These are phyloP conservation scores for Synergus umbraculus DNA, from an alignment of 2,888 invertebrate genomes.

Conservation along the genomic window DNA sequence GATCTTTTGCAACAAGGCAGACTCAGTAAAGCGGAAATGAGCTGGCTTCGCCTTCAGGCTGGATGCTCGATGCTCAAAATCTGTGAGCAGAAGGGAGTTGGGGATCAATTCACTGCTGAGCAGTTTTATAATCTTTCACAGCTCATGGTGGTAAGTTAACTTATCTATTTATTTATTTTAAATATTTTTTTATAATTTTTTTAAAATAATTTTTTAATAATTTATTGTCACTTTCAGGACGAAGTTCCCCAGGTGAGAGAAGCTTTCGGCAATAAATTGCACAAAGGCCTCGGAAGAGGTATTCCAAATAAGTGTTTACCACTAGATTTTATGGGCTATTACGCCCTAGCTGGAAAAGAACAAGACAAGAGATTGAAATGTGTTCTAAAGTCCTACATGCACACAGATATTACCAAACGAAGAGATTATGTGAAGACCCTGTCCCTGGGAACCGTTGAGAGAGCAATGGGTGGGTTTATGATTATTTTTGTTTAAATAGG, in stretches of 20 bases:
- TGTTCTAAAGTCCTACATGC: slow-evolving; percentile 88
- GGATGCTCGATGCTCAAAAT: slow-evolving; percentile 98
- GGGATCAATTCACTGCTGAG: slow-evolving; percentile 95
- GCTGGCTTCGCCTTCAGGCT: slow-evolving; percentile 93
- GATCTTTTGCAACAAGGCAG: slow-evolving; percentile 89
- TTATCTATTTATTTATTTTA: slow-evolving; percentile 14
- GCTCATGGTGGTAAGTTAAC: slow-evolving; percentile 87
- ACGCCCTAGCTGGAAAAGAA: slow-evolving; percentile 93
- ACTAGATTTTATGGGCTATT: slow-evolving; percentile 97
- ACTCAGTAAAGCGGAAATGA: slow-evolving; percentile 91
- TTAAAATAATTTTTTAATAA: too few species aligned
- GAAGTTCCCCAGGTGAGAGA: slow-evolving; percentile 93
- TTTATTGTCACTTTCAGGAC: slow-evolving; percentile 78
- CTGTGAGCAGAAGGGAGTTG: slow-evolving; percentile 97
- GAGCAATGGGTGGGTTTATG: slow-evolving; percentile 72
- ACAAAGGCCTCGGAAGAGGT: slow-evolving; percentile 91
- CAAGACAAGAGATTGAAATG: slow-evolving; percentile 87
- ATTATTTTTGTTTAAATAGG: background rate
- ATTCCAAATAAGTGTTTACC: slow-evolving; percentile 94
- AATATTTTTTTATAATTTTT: too few species aligned
- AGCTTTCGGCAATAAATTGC: slow-evolving; percentile 92
- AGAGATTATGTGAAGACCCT: slow-evolving; percentile 94
- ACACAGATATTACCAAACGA: slow-evolving; percentile 91
- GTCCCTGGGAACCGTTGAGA: slow-evolving; percentile 82
- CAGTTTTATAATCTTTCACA: slow-evolving; percentile 96